Evolutionary conservation across 1,140 invertebrate species (phyloP).

Genomic region (Trichonephila clavipes): DNA sequence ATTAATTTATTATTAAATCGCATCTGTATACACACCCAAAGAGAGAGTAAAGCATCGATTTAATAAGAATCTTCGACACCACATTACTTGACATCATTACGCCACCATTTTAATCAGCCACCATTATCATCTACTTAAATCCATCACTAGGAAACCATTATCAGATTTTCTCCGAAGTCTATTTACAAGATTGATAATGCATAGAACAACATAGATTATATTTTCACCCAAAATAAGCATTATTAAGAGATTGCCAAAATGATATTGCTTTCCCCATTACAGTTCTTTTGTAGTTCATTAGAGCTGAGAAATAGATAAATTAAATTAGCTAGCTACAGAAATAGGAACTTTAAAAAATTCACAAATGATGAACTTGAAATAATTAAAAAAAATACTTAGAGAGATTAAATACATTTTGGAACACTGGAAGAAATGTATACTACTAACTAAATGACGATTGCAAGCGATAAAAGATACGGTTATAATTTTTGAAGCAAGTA

Average conservation of each 20-base stretch:
- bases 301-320: no score
- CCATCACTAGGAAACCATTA: background rate
- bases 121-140: background rate
- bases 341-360: no score
- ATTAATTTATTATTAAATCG: background rate
- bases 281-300: no score
- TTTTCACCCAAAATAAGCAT: conserved; percentile 6
- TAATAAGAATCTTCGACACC: background rate
- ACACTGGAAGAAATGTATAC: no score
- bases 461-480: no score
- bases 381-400: no score
- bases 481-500: no score
- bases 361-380: no score
- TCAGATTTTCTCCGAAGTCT: background rate
- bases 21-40: background rate
- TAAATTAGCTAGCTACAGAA: no score
- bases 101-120: background rate
- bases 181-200: conserved; percentile 7
- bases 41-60: background rate
- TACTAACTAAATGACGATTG: no score
- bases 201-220: background rate
- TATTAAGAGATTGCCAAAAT: conserved; percentile 1
- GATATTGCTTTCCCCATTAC: background rate
- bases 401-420: no score
- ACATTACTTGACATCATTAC: background rate